Base-by-base conservation (phyloP, 2,113 vertebrate species). In the Mormyrus iriodes region DNA sequence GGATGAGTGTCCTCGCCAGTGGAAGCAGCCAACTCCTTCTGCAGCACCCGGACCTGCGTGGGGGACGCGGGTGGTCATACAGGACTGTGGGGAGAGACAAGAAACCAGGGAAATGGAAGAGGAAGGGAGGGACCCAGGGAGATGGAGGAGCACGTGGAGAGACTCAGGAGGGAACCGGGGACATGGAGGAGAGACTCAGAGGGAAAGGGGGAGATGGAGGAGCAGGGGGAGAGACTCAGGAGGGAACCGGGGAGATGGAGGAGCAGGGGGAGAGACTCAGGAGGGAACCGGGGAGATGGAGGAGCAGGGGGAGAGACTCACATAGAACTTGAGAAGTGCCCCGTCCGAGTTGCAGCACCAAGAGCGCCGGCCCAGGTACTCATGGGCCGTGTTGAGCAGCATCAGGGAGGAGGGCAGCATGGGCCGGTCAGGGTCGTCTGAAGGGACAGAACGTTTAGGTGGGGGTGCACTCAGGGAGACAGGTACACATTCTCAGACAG, bases 281-380 rank as follows among this genome's bases (percentile, higher is more conserved):
- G 17, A 8, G 44, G 9, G 21, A 84, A 84, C 3, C 9, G 0
- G 44, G 24, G 1, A 21, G 44, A 49, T 13, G 24, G n/a, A 85
- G n/a, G 73, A 39, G 10, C 73, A 15, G 21, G 21, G 15, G 3
- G 51, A 21, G 48, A 46, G 82, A 96, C 98, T 97, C 91, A 99
- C 98, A 31, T 97, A 99, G 92, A 99, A 99, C 88, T 97, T 98
- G 39, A 99, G 97, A 73, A 99, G 95, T 21, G 97, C 95, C 1
- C 98, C 98, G 0, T 98, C 96, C 1, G 98, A 98, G 93, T 97
- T 97, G 93, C 98, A 99, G 91, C 98, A 99, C 97, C 98, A 96
- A 85, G 97, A 97, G 61, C 98, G 96, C 48, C 98, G 96, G 51
- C 98, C 98, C 90, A 99, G 95, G 92, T 97, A 99, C 91, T 99